These are phyloP conservation scores for Riptortus pedestris DNA, from an alignment of 1,140 invertebrate genomes.

Conservation along the genomic window DNA sequence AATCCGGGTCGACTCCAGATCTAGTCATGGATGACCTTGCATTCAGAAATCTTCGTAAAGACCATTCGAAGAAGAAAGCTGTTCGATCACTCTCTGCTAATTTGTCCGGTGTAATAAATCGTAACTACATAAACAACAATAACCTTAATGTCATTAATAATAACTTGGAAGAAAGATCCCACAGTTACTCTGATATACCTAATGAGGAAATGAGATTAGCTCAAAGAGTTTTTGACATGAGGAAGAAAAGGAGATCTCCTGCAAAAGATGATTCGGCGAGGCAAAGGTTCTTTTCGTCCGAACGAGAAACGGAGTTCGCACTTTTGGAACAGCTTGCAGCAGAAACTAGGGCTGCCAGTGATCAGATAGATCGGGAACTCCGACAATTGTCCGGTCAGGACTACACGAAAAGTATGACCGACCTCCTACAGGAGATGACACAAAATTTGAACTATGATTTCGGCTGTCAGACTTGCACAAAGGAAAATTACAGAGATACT, in stretches of 20 bases:
- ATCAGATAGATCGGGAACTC: constrained; percentile 32
- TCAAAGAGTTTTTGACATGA: constrained; percentile 28
- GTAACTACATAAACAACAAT: constrained; percentile 25
- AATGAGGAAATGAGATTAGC: constrained; percentile 30
- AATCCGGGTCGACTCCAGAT: constrained; percentile 62
- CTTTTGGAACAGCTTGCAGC: constrained; percentile 25
- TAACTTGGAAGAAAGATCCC: constrained; percentile 36
- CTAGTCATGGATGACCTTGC: constrained; percentile 77
- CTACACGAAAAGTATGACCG: constrained; percentile 28
- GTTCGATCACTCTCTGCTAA: constrained; percentile 70
- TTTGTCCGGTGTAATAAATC: constrained; percentile 49
- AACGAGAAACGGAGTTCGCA: constrained; percentile 8
- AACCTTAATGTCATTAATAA: constrained; percentile 27
- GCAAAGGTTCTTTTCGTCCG: constrained; percentile 15
- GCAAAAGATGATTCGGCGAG: constrained; percentile 16
- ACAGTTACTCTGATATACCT: constrained; percentile 35
- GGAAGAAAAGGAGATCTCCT: constrained; percentile 4
- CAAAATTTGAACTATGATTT: constrained; percentile 30
- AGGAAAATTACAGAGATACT: constrained; percentile 9
- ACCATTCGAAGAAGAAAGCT: constrained; percentile 60
- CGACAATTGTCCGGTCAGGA: constrained; percentile 14
- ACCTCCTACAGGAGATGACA: constrained; percentile 29
- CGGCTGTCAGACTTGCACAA: constrained; percentile 11
- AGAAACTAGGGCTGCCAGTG: constrained; percentile 23
- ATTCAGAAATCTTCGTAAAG: constrained; percentile 70